Conservation (phyloP, 2,888 invertebrate species). For the Nebria salina region DNA sequence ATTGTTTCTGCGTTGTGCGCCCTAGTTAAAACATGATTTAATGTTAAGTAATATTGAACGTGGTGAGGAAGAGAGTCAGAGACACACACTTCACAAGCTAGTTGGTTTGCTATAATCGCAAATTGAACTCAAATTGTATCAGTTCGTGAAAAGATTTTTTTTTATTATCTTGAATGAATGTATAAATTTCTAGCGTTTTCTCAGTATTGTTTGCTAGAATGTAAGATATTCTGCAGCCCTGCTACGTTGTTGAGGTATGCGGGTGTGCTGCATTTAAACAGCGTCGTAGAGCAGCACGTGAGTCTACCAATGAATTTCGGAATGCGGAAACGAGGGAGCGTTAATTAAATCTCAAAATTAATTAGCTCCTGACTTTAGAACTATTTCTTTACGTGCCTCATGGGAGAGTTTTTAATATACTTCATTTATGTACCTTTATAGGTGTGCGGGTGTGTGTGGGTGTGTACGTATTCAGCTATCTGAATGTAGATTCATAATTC, state of each 20-base stretch:
- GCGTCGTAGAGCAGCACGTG: neutral
- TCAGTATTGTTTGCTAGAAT: neutral
- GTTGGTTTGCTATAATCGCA: neutral
- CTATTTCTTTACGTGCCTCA: constrained; percentile 36
- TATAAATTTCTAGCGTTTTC: neutral
- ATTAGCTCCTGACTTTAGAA: constrained; percentile 42
- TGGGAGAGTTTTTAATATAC: constrained; percentile 40
- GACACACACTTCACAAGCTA: neutral
- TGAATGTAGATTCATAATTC: constrained; percentile 7
- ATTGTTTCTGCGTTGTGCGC: constrained; percentile 40
- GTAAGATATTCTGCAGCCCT: neutral
- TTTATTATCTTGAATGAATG: neutral
- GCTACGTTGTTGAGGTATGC: neutral
- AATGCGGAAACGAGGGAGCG: constrained; percentile 16
- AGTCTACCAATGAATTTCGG: neutral
- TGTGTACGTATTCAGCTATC: neutral
- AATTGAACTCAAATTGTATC: neutral
- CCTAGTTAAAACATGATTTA: constrained; percentile 44
- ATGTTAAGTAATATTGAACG: constrained; percentile 42
- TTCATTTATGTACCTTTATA: neutral
- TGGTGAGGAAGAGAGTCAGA: constrained; percentile 10
- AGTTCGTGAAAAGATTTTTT: neutral
- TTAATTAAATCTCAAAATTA: constrained; percentile 43
- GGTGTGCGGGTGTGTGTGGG: neutral
- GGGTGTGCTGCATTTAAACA: neutral